These are phyloP conservation scores for Apodemia hepburni DNA, from an alignment of 2,888 invertebrate species.

Conservation along the genomic window DNA sequence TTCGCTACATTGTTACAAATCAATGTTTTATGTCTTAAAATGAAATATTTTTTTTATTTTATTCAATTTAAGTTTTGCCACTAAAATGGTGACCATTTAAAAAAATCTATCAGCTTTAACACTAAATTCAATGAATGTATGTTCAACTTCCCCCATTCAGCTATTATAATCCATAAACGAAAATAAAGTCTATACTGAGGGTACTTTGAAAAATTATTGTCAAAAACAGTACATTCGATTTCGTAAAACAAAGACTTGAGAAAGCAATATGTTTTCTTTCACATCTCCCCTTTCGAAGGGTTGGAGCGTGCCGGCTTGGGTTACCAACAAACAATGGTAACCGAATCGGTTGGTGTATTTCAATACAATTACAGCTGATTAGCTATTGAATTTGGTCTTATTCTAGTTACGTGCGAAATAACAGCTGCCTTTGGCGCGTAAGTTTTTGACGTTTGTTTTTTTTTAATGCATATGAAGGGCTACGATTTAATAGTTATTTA, in stretches of 20 bases:
- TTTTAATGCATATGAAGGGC: background rate
- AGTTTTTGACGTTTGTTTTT: constrained; percentile 4
- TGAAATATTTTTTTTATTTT: too few relatives aligned
- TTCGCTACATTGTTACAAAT: too few relatives aligned
- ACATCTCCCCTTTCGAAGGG: constrained; percentile 39
- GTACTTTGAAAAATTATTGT: constrained; percentile 20
- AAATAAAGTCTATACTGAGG: constrained; percentile 2
- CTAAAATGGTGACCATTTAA: too few relatives aligned
- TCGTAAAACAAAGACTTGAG: constrained; percentile 30
- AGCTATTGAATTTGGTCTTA: constrained; percentile 39
- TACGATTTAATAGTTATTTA: constrained; percentile 1
- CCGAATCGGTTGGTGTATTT: constrained; percentile 36
- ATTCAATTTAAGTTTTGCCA: too few relatives aligned
- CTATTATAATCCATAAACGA: constrained; percentile 1
- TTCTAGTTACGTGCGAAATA: constrained; percentile 24
- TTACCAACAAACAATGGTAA: constrained; percentile 36
- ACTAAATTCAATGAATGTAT: background rate
- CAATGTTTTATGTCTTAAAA: too few relatives aligned
- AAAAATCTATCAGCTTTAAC: background rate
- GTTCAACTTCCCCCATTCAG: background rate
- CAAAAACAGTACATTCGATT: constrained; percentile 28
- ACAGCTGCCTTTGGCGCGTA: constrained; percentile 17
- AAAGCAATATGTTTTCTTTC: constrained; percentile 43
- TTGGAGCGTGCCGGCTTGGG: constrained; percentile 36
- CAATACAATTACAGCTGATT: constrained; percentile 42